Evolutionary conservation across 1,140 invertebrate species (phyloP).

Genomic region (Linepithema humile): DNA sequence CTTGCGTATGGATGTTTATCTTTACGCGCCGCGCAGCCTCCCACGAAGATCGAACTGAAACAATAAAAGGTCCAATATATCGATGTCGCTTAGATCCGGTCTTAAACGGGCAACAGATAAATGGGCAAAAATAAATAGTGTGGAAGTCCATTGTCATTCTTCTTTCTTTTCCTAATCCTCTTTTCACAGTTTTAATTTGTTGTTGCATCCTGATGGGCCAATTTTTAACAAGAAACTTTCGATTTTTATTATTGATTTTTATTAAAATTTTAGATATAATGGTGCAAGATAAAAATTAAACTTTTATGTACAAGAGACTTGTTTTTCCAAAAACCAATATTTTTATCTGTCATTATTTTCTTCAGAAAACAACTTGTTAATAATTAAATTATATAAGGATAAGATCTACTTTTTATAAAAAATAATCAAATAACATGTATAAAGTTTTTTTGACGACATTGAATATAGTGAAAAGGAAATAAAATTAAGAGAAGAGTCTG

Average conservation of each 20-base stretch:
- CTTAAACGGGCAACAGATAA: neutral
- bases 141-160: neutral
- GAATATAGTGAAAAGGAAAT: no score
- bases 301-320: neutral
- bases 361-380: neutral
- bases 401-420: no score
- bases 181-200: neutral
- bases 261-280: neutral
- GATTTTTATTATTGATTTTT: neutral
- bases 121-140: conserved; percentile 12
- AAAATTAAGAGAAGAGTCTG: neutral
- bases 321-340: no score
- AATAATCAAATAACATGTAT: no score
- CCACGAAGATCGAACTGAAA: conserved; percentile 75
- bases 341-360: no score
- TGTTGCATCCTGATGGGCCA: neutral
- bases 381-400: no score
- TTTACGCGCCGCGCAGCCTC: conserved; percentile 70
- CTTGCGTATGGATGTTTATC: conserved; percentile 81
- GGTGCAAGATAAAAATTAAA: neutral
- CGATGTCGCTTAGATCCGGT: conserved; percentile 26
- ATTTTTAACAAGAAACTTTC: neutral
- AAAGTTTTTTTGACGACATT: no score
- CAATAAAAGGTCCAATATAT: conserved; percentile 69
- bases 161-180: neutral